A percentile compares a stretch with the other conserved stretches of the same genome.
Conservation (phyloP, 2,888 invertebrate species). For the Pecten maximus region DNA sequence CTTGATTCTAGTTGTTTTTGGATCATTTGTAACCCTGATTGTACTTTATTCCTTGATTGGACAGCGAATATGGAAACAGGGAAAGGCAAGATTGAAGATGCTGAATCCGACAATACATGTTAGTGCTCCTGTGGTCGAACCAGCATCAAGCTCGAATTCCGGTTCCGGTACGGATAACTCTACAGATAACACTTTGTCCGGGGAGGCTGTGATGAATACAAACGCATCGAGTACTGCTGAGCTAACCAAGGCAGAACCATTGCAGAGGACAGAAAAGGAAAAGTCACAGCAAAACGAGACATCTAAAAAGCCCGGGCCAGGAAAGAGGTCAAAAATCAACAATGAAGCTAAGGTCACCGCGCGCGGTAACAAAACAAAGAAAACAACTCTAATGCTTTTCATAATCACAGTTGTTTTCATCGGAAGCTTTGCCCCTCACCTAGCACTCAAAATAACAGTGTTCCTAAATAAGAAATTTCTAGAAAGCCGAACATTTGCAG, state of each 20-base stretch:
- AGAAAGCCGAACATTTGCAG: conserved; percentile 54
- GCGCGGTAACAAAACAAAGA: conserved; percentile 46
- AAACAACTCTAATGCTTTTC: conserved; percentile 69
- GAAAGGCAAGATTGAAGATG: background rate
- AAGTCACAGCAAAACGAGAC: background rate
- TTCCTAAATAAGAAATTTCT: conserved; percentile 63
- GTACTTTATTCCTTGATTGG: conserved; percentile 61
- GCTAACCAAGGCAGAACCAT: background rate
- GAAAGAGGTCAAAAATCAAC: conserved; percentile 5
- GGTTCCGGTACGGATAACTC: background rate
- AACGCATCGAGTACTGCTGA: background rate
- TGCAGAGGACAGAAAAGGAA: background rate
- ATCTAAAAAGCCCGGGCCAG: background rate
- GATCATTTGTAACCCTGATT: conserved; percentile 56
- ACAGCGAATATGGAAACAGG: conserved; percentile 58
- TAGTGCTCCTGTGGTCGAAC: background rate
- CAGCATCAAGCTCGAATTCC: background rate
- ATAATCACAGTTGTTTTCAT: conserved; percentile 69
- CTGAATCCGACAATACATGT: background rate
- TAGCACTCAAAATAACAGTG: conserved; percentile 62
- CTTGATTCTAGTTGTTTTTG: conserved; percentile 56
- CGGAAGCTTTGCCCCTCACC: conserved; percentile 70
- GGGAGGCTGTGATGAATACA: background rate
- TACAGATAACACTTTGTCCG: background rate
- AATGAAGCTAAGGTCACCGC: conserved; percentile 41